Evolutionary conservation across 1,140 invertebrate species (phyloP).

Genomic region (Watersipora subatra): DNA sequence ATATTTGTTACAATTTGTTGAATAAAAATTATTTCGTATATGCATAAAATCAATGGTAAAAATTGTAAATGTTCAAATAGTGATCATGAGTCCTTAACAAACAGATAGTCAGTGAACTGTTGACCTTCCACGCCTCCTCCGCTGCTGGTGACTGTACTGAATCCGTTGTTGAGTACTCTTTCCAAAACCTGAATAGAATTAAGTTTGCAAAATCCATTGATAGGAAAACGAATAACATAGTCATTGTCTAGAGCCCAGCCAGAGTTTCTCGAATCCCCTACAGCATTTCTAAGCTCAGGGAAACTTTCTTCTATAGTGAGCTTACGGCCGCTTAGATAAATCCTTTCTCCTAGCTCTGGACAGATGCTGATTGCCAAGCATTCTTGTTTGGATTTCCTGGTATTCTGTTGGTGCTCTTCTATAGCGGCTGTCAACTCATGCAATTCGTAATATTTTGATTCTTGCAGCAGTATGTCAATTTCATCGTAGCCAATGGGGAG

Average conservation of each 20-base stretch:
- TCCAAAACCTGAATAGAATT: conserved; percentile 80
- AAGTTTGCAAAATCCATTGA: conserved; percentile 82
- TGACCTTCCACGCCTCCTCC: conserved; percentile 78
- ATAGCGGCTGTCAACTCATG: conserved; percentile 50
- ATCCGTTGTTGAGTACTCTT: conserved; percentile 68
- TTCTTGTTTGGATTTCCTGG: conserved; percentile 39
- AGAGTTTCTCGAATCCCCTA: conserved; percentile 64
- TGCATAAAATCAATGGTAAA: no score
- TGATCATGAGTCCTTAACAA: conserved; percentile 40
- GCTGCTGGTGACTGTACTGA: conserved; percentile 65
- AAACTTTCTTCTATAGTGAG: conserved; percentile 65
- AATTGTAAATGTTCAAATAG: no score
- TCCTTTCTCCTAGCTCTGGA: conserved; percentile 71
- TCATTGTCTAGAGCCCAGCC: conserved; percentile 70
- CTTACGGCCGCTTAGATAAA: conserved; percentile 68
- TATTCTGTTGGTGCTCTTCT: conserved; percentile 51
- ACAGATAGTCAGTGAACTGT: conserved; percentile 81
- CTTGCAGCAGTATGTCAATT: conserved; percentile 75
- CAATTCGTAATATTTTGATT: conserved; percentile 83
- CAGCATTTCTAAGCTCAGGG: conserved; percentile 69
- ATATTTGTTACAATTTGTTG: no score
- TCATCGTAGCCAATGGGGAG: conserved; percentile 76
- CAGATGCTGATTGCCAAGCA: conserved; percentile 74
- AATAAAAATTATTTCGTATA: no score
- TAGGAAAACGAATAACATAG: conserved; percentile 73